Percentiles rank a stretch among this genome's conserved stretches.
phyloP scores from a whole-genome alignment of 2,113 vertebrate species.

The Oceanodroma tethys region DNA sequence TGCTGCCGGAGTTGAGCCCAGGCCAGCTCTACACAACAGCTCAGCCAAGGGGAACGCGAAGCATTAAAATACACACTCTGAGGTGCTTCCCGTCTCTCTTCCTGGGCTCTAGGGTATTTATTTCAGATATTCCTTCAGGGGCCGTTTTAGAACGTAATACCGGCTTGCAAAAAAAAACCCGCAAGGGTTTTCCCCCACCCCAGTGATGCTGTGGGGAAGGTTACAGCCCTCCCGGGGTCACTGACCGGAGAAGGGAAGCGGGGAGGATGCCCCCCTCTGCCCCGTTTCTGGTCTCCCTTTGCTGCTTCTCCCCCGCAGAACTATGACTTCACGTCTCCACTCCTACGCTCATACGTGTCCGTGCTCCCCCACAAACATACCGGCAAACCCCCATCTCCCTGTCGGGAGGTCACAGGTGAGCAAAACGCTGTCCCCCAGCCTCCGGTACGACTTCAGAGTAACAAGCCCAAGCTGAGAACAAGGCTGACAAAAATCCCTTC shows the following conservation, averaged over 20 bases:
- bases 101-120: background rate
- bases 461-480: background rate
- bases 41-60: background rate
- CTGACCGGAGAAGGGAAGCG: fast-evolving
- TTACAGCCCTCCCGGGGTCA: background rate
- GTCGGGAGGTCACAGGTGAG: background rate
- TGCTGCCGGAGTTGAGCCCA: fast-evolving
- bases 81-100: background rate
- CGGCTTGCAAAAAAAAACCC: background rate
- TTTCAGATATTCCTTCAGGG: background rate
- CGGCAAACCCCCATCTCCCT: background rate
- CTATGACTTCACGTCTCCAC: fast-evolving
- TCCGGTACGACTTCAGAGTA: background rate
- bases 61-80: fast-evolving
- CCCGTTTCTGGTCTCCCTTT: fast-evolving
- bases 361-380: fast-evolving
- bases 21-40: background rate
- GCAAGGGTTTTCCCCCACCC: fast-evolving
- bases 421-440: fast-evolving
- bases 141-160: fast-evolving
- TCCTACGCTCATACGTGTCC: fast-evolving
- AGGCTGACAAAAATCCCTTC: background rate
- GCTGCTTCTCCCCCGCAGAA: background rate
- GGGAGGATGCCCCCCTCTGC: fast-evolving
- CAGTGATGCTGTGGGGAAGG: fast-evolving